phyloP scores from a whole-genome alignment of 2,888 invertebrate species.

The Maniola hyperantus region DNA sequence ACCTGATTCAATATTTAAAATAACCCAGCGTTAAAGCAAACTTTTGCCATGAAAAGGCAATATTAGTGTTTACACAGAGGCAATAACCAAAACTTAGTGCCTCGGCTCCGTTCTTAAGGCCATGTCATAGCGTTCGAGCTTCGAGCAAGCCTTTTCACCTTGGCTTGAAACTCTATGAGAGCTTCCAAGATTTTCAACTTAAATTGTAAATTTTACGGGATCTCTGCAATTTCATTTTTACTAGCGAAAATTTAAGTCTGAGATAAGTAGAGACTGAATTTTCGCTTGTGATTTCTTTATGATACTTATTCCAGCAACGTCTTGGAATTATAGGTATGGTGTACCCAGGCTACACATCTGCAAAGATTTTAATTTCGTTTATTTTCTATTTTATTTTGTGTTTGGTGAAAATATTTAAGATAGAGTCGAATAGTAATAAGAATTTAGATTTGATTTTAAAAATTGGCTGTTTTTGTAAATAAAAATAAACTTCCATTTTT shows the following conservation, averaged over 20 bases:
- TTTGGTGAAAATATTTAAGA: neutral
- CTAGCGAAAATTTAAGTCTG: conserved; percentile 18
- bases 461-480: conserved; percentile 1
- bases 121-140: conserved; percentile 30
- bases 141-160: conserved; percentile 29
- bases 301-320: conserved; percentile 12
- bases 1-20: conserved; percentile 24
- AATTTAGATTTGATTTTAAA: conserved; percentile 9
- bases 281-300: conserved; percentile 14
- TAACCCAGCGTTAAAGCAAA: conserved; percentile 42
- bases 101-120: conserved; percentile 34
- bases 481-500: conserved; percentile 6
- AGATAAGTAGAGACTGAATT: conserved; percentile 3
- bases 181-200: conserved; percentile 20
- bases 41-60: conserved; percentile 46
- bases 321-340: conserved; percentile 13
- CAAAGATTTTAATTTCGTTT: conserved; percentile 18
- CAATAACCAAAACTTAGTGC: conserved; percentile 52
- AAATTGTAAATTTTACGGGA: conserved; percentile 17
- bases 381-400: conserved; percentile 9
- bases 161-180: conserved; percentile 23
- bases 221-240: conserved; percentile 21
- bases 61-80: conserved; percentile 59
- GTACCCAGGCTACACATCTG: neutral
- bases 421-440: neutral